These are phyloP conservation scores for Squalus acanthias DNA, from an alignment of 2,797 vertebrate genomes.

Conservation along the genomic window DNA sequence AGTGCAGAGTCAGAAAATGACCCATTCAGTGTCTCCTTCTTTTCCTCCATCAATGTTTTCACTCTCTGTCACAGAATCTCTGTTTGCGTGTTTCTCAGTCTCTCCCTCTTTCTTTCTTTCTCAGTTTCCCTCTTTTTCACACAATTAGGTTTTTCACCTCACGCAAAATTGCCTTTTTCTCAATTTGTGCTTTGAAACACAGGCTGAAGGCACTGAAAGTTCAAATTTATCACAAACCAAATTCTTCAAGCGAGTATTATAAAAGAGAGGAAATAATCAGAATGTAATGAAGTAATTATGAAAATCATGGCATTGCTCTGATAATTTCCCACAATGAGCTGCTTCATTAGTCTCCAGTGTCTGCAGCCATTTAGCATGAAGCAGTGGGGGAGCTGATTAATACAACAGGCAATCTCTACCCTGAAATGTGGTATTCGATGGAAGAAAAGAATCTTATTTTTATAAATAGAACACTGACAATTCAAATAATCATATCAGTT, in stretches of 20 bases:
- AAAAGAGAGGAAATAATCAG: constrained; percentile 30
- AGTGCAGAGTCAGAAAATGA: not conserved
- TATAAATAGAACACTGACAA: constrained; percentile 31
- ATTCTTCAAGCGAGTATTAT: constrained; percentile 8
- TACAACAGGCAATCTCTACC: not conserved
- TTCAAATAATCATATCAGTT: constrained; percentile 35
- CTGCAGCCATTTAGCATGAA: constrained; percentile 30
- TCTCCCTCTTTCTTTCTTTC: not conserved
- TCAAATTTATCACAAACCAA: constrained; percentile 17
- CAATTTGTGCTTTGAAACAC: not conserved
- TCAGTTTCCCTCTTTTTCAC: not conserved
- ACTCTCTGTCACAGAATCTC: not conserved
- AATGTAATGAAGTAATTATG: constrained; percentile 34
- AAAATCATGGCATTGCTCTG: constrained; percentile 32
- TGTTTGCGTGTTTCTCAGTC: not conserved
- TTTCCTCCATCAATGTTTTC: not conserved
- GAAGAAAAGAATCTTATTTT: not conserved
- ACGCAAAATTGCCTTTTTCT: not conserved
- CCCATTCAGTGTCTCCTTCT: not conserved
- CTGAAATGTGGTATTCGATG: constrained; percentile 4
- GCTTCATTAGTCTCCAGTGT: constrained; percentile 26
- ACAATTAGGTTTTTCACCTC: not conserved
- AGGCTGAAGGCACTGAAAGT: not conserved
- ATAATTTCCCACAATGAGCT: constrained; percentile 31
- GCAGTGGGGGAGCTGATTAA: constrained; percentile 32